These are phyloP conservation scores for Fringilla coelebs DNA, from an alignment of 2,797 vertebrate genomes.

Conservation along the genomic window DNA sequence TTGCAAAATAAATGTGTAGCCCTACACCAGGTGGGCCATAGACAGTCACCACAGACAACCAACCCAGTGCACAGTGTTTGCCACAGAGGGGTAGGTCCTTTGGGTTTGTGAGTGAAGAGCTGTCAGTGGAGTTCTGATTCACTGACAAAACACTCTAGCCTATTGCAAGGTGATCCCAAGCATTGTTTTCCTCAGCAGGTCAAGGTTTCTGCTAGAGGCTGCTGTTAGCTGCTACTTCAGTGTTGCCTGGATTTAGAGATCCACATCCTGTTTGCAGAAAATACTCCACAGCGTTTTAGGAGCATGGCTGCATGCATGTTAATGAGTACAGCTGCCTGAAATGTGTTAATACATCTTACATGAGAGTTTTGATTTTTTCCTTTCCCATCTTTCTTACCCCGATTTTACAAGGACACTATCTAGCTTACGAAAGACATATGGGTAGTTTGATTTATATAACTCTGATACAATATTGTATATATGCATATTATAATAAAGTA, in stretches of 20 bases:
- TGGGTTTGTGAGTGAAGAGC: neutral
- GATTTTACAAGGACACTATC: neutral
- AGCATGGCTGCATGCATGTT: neutral
- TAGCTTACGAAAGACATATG: neutral
- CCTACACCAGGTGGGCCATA: neutral
- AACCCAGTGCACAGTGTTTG: fast-evolving
- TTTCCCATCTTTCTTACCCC: neutral
- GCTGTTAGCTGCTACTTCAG: neutral
- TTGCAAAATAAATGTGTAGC: neutral
- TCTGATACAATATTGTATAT: neutral
- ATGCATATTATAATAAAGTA: neutral
- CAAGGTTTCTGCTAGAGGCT: neutral
- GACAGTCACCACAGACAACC: neutral
- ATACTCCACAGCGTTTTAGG: neutral
- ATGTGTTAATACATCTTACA: neutral
- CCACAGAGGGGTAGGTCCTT: neutral
- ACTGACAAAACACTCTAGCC: neutral
- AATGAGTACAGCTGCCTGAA: neutral
- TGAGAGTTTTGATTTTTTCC: neutral
- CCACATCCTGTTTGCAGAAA: neutral
- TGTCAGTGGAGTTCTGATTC: neutral
- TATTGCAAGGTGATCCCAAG: neutral
- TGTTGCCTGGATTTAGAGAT: neutral
- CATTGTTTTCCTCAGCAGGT: neutral
- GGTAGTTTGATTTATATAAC: neutral